Conservation (phyloP, 2,888 invertebrate species). For the Erynnis tages region DNA sequence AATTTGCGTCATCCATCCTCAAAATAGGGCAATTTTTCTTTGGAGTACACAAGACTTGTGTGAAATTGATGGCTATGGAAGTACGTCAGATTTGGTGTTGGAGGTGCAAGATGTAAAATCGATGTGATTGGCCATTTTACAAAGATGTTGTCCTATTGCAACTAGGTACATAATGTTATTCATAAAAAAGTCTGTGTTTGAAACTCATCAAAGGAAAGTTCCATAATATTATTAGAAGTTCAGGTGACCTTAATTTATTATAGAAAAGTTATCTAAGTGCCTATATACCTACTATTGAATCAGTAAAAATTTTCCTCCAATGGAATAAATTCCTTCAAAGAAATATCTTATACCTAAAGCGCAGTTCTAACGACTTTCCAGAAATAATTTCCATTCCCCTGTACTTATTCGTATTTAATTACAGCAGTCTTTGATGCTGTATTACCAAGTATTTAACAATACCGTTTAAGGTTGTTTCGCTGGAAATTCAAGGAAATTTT, state of each 20-base stretch:
- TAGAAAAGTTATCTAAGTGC: no score
- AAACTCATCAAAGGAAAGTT: no score
- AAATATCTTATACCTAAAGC: no score
- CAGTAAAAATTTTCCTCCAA: neutral
- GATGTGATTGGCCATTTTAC: no score
- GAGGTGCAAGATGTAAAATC: neutral
- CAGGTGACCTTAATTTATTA: no score
- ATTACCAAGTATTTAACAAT: conserved; percentile 23
- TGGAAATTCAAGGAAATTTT: conserved; percentile 37
- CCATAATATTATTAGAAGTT: no score
- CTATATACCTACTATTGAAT: no score
- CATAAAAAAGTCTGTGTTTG: no score
- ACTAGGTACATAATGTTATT: no score
- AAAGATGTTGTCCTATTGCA: no score
- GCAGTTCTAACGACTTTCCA: conserved; percentile 12
- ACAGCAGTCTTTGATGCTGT: conserved; percentile 26
- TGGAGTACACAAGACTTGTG: conserved; percentile 52
- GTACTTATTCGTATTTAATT: conserved; percentile 31
- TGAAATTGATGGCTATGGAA: conserved; percentile 52
- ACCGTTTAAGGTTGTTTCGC: conserved; percentile 29
- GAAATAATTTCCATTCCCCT: conserved; percentile 20
- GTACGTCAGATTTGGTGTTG: conserved; percentile 22
- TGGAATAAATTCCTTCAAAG: conserved; percentile 1
- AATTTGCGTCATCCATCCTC: conserved; percentile 81
- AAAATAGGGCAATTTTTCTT: conserved; percentile 80